Evolutionary conservation across 1,140 invertebrate genomes (phyloP).

Genomic region (Acromyrmex echinatior): DNA sequence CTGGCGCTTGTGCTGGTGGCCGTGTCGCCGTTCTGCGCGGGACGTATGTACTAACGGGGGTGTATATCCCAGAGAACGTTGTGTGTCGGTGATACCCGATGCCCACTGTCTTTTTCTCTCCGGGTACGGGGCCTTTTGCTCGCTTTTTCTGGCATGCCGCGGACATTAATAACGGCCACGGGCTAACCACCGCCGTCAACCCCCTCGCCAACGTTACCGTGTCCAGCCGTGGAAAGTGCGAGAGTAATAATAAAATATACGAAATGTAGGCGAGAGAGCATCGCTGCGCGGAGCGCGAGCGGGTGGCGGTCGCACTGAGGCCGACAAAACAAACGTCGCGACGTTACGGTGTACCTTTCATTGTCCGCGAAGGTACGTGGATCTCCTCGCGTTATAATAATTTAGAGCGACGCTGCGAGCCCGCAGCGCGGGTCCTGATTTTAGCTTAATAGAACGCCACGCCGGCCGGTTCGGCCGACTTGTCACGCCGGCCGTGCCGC

Average conservation of each 20-base stretch:
- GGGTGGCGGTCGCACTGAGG: constrained; percentile 40
- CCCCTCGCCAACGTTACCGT: constrained; percentile 79
- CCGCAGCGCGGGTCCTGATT: constrained; percentile 33
- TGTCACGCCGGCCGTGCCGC: background rate
- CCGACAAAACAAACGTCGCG: constrained; percentile 70
- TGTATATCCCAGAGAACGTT: constrained; percentile 67
- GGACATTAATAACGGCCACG: constrained; percentile 85
- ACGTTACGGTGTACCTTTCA: constrained; percentile 70
- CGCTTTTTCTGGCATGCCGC: constrained; percentile 74
- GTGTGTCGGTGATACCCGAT: constrained; percentile 72
- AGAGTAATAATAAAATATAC: constrained; percentile 84
- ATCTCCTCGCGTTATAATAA: constrained; percentile 68
- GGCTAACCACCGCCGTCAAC: constrained; percentile 80
- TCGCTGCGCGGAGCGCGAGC: constrained; percentile 64
- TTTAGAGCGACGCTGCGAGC: constrained; percentile 61
- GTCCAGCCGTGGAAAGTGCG: constrained; percentile 79
- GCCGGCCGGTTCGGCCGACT: constrained; percentile 26
- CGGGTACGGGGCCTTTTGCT: constrained; percentile 50
- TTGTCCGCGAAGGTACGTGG: constrained; percentile 65
- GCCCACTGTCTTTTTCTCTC: constrained; percentile 66
- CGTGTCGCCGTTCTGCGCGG: constrained; percentile 64
- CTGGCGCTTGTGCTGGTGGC: constrained; percentile 71
- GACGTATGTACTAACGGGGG: constrained; percentile 60
- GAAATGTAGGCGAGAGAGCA: constrained; percentile 76
- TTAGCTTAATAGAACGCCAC: constrained; percentile 62